Base-by-base conservation (phyloP, 2,113 vertebrate species). In the Etheostoma cragini region DNA sequence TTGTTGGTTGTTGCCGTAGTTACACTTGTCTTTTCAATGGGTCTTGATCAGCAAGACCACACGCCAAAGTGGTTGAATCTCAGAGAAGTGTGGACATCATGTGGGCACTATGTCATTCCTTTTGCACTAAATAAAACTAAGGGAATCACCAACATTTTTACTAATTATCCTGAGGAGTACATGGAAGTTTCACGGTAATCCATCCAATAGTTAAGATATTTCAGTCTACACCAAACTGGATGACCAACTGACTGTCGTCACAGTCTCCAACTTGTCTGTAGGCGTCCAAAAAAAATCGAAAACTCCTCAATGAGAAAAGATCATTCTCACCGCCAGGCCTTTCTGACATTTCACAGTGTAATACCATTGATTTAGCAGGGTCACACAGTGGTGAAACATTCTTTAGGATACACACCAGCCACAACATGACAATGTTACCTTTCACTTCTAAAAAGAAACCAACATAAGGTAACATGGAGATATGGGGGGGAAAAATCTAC, bases 261-360 rank as follows among this genome's bases (percentile, higher is more conserved):
- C 15, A 21, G n/a, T 14, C 60, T 16, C 22, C 16, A 22, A 11
- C 17, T 38, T 16, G 33, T 63, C 49, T 62, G 66, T 10, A 1
- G 10, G 38, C 52, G 47, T 21, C 8, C 1, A 11, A 5, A 56
- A 56, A 30, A 26, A 30, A 45, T n/a, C 24, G 6, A 5, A 69
- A 33, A 4, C 13, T 42, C 61, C 63, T 24, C 62, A 4, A 26
- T 54, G 72, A 52, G 62, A 38, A 70, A 77, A 69, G 50, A 68
- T 82, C 76, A 53, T 30, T 73, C 70, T 26, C 1, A n/a, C 33
- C 33, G 42, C 56, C 49, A 72, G 70, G 50, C 74, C 81, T 79
- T 81, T 87, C 30, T 86, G 65, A 82, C 89, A 67, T 89, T 86
- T 91, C 90, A 85, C 90, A 76, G 64, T 63, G 73, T 76, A 65